These are phyloP conservation scores for Ormyrus labotus DNA, from an alignment of 2,888 invertebrate species.

Conservation along the genomic window DNA sequence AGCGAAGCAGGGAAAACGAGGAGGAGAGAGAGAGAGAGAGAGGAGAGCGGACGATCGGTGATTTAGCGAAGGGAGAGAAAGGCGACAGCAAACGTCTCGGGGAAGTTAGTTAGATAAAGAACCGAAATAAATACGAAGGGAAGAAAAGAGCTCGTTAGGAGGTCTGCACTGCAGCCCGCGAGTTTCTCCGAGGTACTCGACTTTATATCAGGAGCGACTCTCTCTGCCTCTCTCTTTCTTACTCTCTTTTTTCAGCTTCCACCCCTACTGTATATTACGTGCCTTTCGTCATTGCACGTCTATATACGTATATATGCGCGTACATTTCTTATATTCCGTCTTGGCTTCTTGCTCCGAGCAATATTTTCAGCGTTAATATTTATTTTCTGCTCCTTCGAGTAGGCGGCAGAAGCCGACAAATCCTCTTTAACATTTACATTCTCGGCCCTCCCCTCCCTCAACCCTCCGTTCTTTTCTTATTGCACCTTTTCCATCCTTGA, in stretches of 20 bases:
- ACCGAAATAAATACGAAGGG: conserved; percentile 74
- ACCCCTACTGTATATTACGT: conserved; percentile 50
- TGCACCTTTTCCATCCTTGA: background rate
- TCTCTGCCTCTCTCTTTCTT: conserved; percentile 55
- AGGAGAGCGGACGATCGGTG: conserved; percentile 32
- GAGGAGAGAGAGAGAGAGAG: background rate
- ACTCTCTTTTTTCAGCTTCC: conserved; percentile 42
- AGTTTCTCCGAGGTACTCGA: conserved; percentile 70
- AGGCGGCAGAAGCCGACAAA: conserved; percentile 18
- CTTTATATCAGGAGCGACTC: conserved; percentile 62
- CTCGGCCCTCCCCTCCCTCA: background rate
- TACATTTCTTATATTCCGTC: conserved; percentile 32
- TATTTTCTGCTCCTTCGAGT: conserved; percentile 56
- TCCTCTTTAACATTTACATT: conserved; percentile 48
- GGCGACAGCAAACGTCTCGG: conserved; percentile 57
- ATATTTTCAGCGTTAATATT: conserved; percentile 61
- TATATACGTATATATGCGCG: background rate
- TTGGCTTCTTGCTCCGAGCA: conserved; percentile 53
- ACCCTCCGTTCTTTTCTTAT: background rate
- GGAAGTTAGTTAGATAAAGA: conserved; percentile 73
- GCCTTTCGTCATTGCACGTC: conserved; percentile 29
- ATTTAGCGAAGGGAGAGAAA: conserved; percentile 39
- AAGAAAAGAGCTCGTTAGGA: conserved; percentile 71
- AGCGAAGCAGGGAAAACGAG: conserved; percentile 63
- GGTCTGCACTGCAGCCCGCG: conserved; percentile 65